Base-by-base conservation (phyloP, 2,888 invertebrate genomes). In the Macaria notata region DNA sequence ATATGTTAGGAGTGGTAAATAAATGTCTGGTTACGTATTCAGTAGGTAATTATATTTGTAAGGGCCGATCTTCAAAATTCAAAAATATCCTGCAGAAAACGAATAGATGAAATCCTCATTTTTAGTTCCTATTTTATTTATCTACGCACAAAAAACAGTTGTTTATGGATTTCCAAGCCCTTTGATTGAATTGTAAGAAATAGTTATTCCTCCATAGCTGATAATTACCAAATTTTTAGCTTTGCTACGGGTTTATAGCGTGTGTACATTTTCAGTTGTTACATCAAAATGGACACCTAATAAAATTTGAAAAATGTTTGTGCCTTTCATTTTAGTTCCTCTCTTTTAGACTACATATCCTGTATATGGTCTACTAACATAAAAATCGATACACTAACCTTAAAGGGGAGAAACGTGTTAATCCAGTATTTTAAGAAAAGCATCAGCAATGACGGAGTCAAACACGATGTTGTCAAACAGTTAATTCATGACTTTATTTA, bases 171-270 rank as follows among this genome's bases (percentile, higher is more conserved):
- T 36, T 67, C 59, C 65, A 64, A 70, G 66, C 72, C 76, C 73
- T 71, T 71, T 70, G 59, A 61, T 71, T 67, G 63, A 65, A 62
- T 68, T 67, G 56, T 66, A 69, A 48, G 59, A 50, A 49, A 73
- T 73, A 71, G 57, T 67, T 66, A 69, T 75, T 72, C 68, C 66
- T 78, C 76, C 71, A 81, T 82, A 82, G 78, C 76, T 68, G 75
- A 71, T 83, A 82, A 78, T 78, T 71, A 75, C 63, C 71, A 77
- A 70, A 75, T 70, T 73, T 76, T 81, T 88, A 88, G 89, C 88
- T 88, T 90, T 88, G 88, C 88, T 90, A 89, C 86, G 79, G 83
- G 79, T 86, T 84, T 83, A 72, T 82, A 86, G 86, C 80, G 82
- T 80, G 82, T 85, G 79, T 83, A 80, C 65, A 78, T 81, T 84